phyloP scores from a whole-genome alignment of 2,797 vertebrate species.

The Carapus acus region DNA sequence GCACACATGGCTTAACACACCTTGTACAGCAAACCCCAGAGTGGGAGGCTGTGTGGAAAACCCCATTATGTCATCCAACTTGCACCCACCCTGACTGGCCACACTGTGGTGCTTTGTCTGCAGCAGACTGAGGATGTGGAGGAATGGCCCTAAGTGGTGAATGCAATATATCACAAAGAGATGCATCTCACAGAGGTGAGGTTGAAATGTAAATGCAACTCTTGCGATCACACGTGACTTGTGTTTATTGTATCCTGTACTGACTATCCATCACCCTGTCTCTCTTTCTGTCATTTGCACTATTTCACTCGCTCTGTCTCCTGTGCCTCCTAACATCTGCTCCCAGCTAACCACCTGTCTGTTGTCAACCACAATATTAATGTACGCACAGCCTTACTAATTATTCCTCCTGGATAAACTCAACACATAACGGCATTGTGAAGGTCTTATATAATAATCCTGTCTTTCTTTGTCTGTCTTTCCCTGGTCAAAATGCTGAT shows the following conservation, averaged over 20 bases:
- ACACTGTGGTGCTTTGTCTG: constrained; percentile 65
- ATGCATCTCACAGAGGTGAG: constrained; percentile 2
- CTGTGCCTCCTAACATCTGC: constrained; percentile 61
- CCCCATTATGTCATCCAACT: constrained; percentile 52
- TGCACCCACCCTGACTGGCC: constrained; percentile 54
- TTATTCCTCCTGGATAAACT: constrained; percentile 62
- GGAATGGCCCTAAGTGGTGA: constrained; percentile 2
- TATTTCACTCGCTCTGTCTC: constrained; percentile 11
- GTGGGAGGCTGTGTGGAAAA: constrained; percentile 56
- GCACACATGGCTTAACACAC: constrained; percentile 9
- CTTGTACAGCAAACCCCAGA: constrained; percentile 31
- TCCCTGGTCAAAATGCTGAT: constrained; percentile 43
- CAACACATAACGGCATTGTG: constrained; percentile 57
- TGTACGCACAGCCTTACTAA: constrained; percentile 64
- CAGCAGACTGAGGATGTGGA: constrained; percentile 38
- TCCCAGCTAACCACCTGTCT: constrained; percentile 67
- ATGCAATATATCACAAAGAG: background rate
- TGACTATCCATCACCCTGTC: constrained; percentile 29
- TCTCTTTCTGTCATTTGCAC: background rate
- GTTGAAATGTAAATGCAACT: no score
- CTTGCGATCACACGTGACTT: background rate
- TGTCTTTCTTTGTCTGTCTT: constrained; percentile 18
- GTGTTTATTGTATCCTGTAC: constrained; percentile 19
- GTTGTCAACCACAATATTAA: constrained; percentile 66
- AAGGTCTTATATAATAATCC: constrained; percentile 26